phyloP scores from a whole-genome alignment of 2,888 invertebrate species.

The Hyppa rectilinea region DNA sequence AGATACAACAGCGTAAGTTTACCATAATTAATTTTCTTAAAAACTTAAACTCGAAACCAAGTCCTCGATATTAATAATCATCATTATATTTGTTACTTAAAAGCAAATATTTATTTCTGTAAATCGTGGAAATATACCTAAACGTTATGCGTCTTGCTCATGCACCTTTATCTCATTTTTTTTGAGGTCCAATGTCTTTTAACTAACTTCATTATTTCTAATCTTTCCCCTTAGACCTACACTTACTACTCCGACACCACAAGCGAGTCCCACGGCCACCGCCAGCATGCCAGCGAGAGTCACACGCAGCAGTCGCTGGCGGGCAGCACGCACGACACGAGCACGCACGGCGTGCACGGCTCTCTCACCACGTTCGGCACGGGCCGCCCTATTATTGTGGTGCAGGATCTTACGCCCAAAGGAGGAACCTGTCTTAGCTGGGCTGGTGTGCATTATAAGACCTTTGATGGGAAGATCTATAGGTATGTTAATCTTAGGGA shows the following conservation, averaged over 20 bases:
- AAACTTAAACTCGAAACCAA: background rate
- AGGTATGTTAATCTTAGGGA: slow-evolving; percentile 89
- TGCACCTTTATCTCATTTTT: too few relatives aligned
- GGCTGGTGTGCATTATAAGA: slow-evolving; percentile 95
- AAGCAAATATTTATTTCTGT: too few relatives aligned
- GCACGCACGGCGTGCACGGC: slow-evolving; percentile 21
- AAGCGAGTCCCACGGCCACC: slow-evolving; percentile 57
- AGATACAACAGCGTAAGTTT: slow-evolving; percentile 73
- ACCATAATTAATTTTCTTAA: background rate
- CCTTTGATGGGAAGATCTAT: slow-evolving; percentile 95
- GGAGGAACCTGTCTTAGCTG: slow-evolving; percentile 94
- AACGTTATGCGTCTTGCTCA: too few relatives aligned
- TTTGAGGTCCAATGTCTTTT: too few relatives aligned
- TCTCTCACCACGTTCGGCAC: slow-evolving; percentile 30
- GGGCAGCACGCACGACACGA: slow-evolving; percentile 49
- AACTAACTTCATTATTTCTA: too few relatives aligned
- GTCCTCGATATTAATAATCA: too few relatives aligned
- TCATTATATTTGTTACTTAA: too few relatives aligned
- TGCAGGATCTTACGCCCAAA: slow-evolving; percentile 88
- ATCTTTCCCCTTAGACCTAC: slow-evolving; percentile 54
- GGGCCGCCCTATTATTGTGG: slow-evolving; percentile 71
- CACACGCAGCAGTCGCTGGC: slow-evolving; percentile 44
- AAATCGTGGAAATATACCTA: too few relatives aligned
- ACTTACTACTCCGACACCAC: slow-evolving; percentile 53
- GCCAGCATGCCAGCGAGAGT: slow-evolving; percentile 43